A percentile compares a stretch with the other conserved stretches of the same genome.
Conservation (phyloP, 2,797 vertebrate genomes). For the Odontamblyopus rebecca region DNA sequence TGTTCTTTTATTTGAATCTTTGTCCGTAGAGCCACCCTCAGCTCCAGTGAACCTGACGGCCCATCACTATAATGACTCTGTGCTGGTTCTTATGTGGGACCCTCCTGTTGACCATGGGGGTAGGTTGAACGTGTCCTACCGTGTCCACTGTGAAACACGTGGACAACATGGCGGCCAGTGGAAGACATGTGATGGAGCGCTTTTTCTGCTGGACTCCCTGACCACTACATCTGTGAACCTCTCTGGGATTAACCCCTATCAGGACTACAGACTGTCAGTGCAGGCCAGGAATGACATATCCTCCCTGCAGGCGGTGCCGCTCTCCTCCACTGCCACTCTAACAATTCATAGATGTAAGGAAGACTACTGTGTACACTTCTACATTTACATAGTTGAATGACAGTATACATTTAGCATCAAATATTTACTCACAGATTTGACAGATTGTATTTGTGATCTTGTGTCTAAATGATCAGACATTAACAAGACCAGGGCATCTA, state of each 20-base stretch:
- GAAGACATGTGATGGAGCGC: slow-evolving; percentile 40
- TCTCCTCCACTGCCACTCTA: slow-evolving; percentile 40
- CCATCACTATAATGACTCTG: slow-evolving; percentile 24
- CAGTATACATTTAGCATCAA: no score
- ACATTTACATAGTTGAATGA: no score
- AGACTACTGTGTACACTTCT: slow-evolving; percentile 7
- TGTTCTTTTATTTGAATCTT: neutral
- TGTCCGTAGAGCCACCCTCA: slow-evolving; percentile 63
- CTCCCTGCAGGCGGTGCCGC: neutral
- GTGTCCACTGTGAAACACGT: slow-evolving; percentile 50
- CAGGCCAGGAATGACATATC: slow-evolving; percentile 56
- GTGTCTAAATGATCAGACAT: no score
- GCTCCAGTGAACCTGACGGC: slow-evolving; percentile 59
- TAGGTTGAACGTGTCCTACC: slow-evolving; percentile 55
- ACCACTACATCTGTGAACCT: slow-evolving; percentile 44
- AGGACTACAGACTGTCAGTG: slow-evolving; percentile 58
- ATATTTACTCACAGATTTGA: no score
- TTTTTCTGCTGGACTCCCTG: slow-evolving; percentile 36
- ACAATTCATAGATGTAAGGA: slow-evolving; percentile 56
- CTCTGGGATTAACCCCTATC: slow-evolving; percentile 43
- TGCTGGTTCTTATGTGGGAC: slow-evolving; percentile 56
- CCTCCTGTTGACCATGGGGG: slow-evolving; percentile 61
- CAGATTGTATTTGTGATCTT: no score
- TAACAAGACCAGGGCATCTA: neutral
- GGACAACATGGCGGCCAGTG: slow-evolving; percentile 29